Evolutionary conservation across 2,113 vertebrate genomes (phyloP).

Genomic region (Syrrhaptes paradoxus): DNA sequence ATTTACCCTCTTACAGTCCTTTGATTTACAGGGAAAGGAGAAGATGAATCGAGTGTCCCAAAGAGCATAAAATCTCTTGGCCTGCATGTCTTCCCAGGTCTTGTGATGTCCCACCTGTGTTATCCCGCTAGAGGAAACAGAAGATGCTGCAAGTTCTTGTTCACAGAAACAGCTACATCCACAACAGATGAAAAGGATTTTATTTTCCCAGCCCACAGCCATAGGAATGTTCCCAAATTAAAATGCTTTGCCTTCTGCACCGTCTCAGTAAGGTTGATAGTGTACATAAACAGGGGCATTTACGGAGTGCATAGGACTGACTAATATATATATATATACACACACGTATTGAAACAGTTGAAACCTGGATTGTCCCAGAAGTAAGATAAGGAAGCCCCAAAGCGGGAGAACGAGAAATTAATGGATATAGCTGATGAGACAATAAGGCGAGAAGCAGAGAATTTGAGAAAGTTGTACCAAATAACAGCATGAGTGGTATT

Average conservation of each 20-base stretch:
- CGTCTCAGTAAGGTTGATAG: not conserved
- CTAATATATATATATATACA: not conserved
- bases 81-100: not conserved
- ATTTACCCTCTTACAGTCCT: not conserved
- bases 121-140: not conserved
- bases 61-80: not conserved
- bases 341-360: not conserved
- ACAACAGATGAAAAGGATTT: not conserved
- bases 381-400: not conserved
- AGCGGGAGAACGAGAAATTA: not conserved
- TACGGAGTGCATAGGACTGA: not conserved
- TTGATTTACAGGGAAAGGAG: not conserved
- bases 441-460: not conserved
- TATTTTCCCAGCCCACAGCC: not conserved
- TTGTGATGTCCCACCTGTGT: fast-evolving
- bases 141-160: not conserved
- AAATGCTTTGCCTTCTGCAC: not conserved
- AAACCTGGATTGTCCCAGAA: not conserved
- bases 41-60: not conserved
- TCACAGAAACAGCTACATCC: not conserved
- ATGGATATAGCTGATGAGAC: not conserved
- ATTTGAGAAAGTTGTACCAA: conserved; percentile 13
- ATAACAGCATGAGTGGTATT: not conserved
- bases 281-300: not conserved
- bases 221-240: not conserved